Evolutionary conservation across 2,797 vertebrate species (phyloP), one percentile per base, ranked within the genome.

Genomic region (Huso huso): DNA sequence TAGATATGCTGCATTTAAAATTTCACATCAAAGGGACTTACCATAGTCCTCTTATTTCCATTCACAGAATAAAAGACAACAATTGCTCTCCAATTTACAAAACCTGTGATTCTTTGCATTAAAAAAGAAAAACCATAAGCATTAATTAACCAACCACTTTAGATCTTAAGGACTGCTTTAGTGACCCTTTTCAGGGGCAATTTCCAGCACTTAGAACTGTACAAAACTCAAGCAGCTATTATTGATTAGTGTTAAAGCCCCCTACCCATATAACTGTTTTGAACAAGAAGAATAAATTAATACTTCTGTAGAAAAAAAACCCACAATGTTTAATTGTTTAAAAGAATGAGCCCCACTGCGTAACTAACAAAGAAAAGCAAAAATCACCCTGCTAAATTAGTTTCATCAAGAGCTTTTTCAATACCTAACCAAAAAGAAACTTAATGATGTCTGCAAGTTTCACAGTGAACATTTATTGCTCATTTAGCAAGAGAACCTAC

Each of bases 121-220:
- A 37, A 37, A 37, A 37, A 37, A 37, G 23, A n/a, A 37, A 37
- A 37, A 37, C 23, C 80, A 82, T 71, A 75, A 82, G 76, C 81
- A 76, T 84, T 86, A 82, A 88, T 91, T 88, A 90, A 84, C 77
- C 71, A 58, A 60, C 81, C 79, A 79, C 70, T 81, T 82, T 80
- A 84, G 78, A 78, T 76, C 13, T 77, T 69, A 73, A 79, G 76
- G 73, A 83, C 76, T 82, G 77, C 84, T 90, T 87, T 82, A 87
- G 81, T 81, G 77, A 77, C 75, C 67, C 75, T 48, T 76, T 82
- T 76, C 74, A 81, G 82, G 82, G 23, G 77, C 84, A 76, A 72
- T 67, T 63, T 73, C 77, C 74, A 68, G 69, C 67, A 64, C 69
- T 71, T 57, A 53, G 66, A 74, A 77, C 77, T 76, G 80, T 64